These are phyloP conservation scores for Elgaria multicarinata DNA, from an alignment of 2,113 vertebrate genomes.

Conservation along the genomic window DNA sequence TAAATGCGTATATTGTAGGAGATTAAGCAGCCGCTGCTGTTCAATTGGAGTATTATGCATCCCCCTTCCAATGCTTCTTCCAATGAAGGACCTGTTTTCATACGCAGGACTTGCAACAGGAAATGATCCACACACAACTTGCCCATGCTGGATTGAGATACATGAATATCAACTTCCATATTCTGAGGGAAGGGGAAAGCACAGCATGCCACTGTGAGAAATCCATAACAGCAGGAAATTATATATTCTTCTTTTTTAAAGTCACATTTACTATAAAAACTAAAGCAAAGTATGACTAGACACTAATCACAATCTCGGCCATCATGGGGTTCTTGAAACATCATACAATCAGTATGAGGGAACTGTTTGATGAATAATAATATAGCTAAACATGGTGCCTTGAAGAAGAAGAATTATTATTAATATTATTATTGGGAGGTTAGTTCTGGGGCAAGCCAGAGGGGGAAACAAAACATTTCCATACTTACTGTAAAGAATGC, in stretches of 20 bases:
- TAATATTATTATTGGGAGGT: no score
- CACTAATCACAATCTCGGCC: accelerated
- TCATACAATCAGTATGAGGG: background rate
- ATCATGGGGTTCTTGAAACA: background rate
- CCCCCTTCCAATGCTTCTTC: background rate
- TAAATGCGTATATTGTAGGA: background rate
- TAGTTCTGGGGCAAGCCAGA: background rate
- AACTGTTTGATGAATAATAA: background rate
- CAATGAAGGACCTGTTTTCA: background rate
- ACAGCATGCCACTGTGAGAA: background rate
- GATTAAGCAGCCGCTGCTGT: background rate
- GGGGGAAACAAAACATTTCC: background rate
- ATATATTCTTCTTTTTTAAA: background rate
- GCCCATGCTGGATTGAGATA: background rate
- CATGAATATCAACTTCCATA: background rate
- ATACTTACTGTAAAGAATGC: background rate
- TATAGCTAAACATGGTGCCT: background rate
- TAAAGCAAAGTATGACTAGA: background rate
- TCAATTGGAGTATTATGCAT: background rate
- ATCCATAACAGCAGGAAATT: background rate
- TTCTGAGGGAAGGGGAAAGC: background rate
- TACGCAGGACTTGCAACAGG: background rate
- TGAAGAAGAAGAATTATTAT: no score
- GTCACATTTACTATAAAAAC: background rate
- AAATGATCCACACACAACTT: background rate